These are phyloP conservation scores for Gryon sp. DNA, from an alignment of 1,140 invertebrate species.

Conservation along the genomic window DNA sequence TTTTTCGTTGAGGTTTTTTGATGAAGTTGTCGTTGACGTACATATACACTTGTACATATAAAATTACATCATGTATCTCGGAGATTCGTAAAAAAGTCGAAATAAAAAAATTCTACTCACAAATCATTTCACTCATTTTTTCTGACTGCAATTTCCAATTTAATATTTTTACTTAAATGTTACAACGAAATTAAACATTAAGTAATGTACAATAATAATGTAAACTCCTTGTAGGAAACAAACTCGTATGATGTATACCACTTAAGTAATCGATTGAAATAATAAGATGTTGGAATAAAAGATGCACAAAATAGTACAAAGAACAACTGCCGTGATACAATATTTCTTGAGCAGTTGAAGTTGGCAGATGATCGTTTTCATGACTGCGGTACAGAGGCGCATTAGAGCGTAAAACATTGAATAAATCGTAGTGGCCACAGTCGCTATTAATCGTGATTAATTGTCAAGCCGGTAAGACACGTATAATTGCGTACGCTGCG, in stretches of 20 bases:
- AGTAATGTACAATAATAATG: too few species aligned
- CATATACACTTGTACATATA: too few species aligned
- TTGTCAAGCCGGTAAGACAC: conserved; percentile 61
- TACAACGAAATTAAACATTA: background rate
- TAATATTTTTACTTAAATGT: background rate
- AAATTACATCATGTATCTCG: too few species aligned
- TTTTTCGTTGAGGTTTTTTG: too few species aligned
- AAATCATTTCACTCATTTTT: too few species aligned
- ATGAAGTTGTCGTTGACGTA: too few species aligned
- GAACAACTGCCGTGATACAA: conserved; percentile 41
- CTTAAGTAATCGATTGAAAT: conserved; percentile 43
- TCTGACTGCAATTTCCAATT: too few species aligned
- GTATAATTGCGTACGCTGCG: conserved; percentile 64
- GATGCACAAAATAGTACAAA: conserved; percentile 41
- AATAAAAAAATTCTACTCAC: too few species aligned
- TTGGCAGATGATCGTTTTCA: conserved; percentile 58
- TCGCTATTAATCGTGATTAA: conserved; percentile 64
- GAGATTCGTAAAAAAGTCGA: too few species aligned
- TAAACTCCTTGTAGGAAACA: background rate
- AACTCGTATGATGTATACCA: background rate
- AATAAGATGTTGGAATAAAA: conserved; percentile 46
- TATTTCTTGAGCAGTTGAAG: conserved; percentile 34
- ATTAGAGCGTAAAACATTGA: conserved; percentile 64
- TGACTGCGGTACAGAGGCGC: conserved; percentile 34
- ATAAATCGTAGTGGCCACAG: conserved; percentile 50